phyloP scores from a whole-genome alignment of 1,140 invertebrate genomes.

The Caenorhabditis latens region DNA sequence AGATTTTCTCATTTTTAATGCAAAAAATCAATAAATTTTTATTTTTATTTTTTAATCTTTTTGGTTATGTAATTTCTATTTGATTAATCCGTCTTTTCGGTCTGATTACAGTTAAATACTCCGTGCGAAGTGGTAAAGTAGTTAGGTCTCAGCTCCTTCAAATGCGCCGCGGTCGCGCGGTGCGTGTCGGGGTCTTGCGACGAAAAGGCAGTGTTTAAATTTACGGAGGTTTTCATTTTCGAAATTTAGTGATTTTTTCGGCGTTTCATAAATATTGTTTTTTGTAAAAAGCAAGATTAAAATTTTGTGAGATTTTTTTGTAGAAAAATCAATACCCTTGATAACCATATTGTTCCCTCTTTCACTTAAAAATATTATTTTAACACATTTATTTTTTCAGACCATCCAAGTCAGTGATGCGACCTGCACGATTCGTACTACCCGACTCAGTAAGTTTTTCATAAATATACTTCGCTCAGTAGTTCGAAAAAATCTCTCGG shows the following conservation, averaged over 20 bases:
- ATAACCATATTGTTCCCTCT: not conserved
- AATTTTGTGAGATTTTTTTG: too few species aligned
- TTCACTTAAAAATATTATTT: not conserved
- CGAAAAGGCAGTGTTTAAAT: not conserved
- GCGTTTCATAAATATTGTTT: not conserved
- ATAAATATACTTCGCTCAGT: not conserved
- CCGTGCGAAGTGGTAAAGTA: not conserved
- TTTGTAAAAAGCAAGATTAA: too few species aligned
- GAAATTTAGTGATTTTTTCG: not conserved
- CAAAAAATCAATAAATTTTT: not conserved
- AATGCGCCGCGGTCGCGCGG: not conserved
- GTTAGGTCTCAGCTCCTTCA: not conserved
- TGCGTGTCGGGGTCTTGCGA: not conserved
- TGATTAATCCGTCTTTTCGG: too few species aligned
- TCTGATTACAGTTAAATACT: too few species aligned
- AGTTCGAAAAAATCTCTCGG: not conserved
- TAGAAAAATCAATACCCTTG: too few species aligned
- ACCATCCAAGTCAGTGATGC: not conserved
- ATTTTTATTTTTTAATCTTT: too few species aligned
- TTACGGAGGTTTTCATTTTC: constrained; percentile 16
- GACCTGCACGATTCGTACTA: not conserved
- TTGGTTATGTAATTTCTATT: too few species aligned
- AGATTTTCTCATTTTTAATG: not conserved
- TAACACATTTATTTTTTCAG: not conserved
- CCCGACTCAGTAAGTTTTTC: constrained; percentile 24